phyloP scores from a whole-genome alignment of 2,797 vertebrate genomes.

The Diplodus puntazzo region DNA sequence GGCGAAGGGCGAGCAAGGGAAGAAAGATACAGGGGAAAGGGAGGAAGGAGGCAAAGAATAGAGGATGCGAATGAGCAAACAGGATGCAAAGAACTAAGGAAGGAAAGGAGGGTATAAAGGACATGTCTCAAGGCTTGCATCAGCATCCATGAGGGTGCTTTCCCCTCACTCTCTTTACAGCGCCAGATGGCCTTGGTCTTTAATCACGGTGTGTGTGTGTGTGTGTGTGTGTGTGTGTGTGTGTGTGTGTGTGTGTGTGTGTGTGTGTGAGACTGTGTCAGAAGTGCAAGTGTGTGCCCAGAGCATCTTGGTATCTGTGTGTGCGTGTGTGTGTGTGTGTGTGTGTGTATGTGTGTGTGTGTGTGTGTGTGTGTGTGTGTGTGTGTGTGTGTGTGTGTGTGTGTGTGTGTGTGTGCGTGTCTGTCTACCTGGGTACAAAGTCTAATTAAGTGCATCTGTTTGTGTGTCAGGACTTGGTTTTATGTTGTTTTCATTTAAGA shows the following conservation, averaged over 20 bases:
- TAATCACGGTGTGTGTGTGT: constrained; percentile 70
- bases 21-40: constrained; percentile 21
- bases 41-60: constrained; percentile 8
- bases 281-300: constrained; percentile 30
- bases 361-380: constrained; percentile 34
- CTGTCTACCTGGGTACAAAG: constrained; percentile 31
- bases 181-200: constrained; percentile 80
- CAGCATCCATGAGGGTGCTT: constrained; percentile 75
- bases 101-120: constrained; percentile 57
- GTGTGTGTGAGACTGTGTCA: neutral
- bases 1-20: constrained; percentile 22
- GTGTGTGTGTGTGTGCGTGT: neutral
- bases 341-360: constrained; percentile 21
- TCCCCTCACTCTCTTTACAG: constrained; percentile 64
- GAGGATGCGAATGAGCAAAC: constrained; percentile 37
- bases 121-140: constrained; percentile 78
- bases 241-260: neutral
- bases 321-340: constrained; percentile 42
- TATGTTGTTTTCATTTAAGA: constrained; percentile 45
- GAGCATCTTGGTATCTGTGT: constrained; percentile 24
- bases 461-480: constrained; percentile 35
- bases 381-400: constrained; percentile 38
- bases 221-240: constrained; percentile 37
- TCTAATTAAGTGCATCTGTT: constrained; percentile 36
- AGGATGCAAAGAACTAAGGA: constrained; percentile 47